Evolutionary conservation across 2,113 vertebrate species (phyloP).

Genomic region (Lota lota): DNA sequence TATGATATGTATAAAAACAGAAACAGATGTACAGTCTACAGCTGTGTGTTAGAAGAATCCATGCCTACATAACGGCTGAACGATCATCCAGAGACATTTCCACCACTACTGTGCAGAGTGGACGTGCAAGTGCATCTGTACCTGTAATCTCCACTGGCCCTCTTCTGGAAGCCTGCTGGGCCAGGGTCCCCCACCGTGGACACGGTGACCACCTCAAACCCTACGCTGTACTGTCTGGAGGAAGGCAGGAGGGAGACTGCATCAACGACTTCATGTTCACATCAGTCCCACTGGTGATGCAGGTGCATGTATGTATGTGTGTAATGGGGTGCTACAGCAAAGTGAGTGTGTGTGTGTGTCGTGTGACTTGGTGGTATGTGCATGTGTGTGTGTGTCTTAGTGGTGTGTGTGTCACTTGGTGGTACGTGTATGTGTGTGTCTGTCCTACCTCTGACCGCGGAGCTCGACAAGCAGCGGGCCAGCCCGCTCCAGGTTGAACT

Average conservation of each 20-base stretch:
- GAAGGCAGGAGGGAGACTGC: not conserved
- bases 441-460: conserved; percentile 88
- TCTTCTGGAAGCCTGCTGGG: conserved; percentile 80
- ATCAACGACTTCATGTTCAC: not conserved
- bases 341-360: no score
- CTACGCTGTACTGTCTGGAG: conserved; percentile 83
- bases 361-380: no score
- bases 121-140: conserved; percentile 44
- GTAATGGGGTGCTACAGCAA: no score
- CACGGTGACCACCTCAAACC: conserved; percentile 87
- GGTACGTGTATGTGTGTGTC: not conserved
- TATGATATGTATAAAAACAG: no score
- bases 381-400: no score
- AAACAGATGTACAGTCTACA: no score
- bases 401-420: not conserved
- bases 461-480: conserved; percentile 92
- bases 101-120: no score
- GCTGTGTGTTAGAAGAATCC: no score
- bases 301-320: no score
- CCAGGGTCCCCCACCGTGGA: conserved; percentile 82
- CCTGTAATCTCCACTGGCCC: conserved; percentile 94
- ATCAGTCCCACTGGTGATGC: no score
- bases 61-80: no score
- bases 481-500: conserved; percentile 86
- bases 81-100: no score